Evolutionary conservation across 1,140 invertebrate genomes (phyloP).

Genomic region (Drosophila sucinea): DNA sequence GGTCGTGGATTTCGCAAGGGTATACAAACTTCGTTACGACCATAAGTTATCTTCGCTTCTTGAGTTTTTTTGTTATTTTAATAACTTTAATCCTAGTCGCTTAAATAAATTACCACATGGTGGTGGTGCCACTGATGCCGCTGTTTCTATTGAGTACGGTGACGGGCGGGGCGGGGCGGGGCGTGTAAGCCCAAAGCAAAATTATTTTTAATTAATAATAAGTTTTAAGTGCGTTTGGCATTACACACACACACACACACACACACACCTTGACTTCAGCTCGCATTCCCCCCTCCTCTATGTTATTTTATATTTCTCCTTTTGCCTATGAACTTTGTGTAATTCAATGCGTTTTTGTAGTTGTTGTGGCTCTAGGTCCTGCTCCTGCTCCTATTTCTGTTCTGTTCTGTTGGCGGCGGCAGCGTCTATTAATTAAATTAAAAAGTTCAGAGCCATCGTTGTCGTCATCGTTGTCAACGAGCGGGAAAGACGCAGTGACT

Average conservation of each 20-base stretch:
- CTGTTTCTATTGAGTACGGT: neutral
- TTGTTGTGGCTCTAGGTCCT: constrained; percentile 7
- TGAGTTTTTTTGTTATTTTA: neutral
- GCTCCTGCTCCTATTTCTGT: too few species aligned
- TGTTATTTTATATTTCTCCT: constrained; percentile 10
- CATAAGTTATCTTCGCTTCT: neutral
- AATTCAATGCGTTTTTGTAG: constrained; percentile 64
- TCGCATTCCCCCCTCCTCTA: neutral
- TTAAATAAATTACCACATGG: constrained; percentile 48
- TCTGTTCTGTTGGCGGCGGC: constrained; percentile 21
- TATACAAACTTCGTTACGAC: neutral
- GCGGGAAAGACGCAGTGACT: constrained; percentile 1
- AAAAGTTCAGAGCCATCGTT: constrained; percentile 63
- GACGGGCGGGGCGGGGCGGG: neutral
- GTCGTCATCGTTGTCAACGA: constrained; percentile 20
- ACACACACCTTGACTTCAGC: constrained; percentile 35
- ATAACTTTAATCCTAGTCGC: constrained; percentile 43
- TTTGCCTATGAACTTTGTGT: constrained; percentile 60
- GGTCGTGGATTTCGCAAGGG: neutral
- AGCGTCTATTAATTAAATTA: constrained; percentile 48
- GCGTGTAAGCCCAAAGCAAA: constrained; percentile 14
- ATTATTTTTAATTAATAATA: constrained; percentile 77
- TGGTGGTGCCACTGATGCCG: neutral
- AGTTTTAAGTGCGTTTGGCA: constrained; percentile 62
- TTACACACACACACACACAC: constrained; percentile 18